These are phyloP conservation scores for Monopis laevigella DNA, from an alignment of 2,888 invertebrate genomes.

Conservation along the genomic window DNA sequence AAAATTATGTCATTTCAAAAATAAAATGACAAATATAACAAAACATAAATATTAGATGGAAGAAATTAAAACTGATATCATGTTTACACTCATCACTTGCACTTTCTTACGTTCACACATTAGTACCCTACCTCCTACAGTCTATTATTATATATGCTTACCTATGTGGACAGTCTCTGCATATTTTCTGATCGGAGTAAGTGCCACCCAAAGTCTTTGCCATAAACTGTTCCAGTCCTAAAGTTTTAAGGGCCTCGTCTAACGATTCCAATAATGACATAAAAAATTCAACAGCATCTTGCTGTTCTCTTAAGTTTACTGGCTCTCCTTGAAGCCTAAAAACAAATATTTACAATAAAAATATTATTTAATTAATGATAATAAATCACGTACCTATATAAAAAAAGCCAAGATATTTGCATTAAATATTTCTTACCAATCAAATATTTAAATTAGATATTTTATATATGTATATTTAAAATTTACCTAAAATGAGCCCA, in stretches of 20 bases:
- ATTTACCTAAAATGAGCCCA: slow-evolving; percentile 97
- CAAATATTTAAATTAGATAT: no score
- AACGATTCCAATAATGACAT: slow-evolving; percentile 96
- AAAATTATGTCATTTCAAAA: no score
- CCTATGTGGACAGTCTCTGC: slow-evolving; percentile 98
- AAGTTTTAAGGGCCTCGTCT: slow-evolving; percentile 93
- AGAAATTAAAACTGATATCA: no score
- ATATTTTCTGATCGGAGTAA: slow-evolving; percentile 98
- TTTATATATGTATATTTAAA: no score
- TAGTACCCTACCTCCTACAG: no score
- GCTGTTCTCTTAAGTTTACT: slow-evolving; percentile 96
- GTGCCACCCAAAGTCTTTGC: slow-evolving; percentile 94
- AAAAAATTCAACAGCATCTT: slow-evolving; percentile 98
- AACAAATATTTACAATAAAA: slow-evolving; percentile 18
- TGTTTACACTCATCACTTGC: no score
- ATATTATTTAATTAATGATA: neutral
- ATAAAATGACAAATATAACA: no score
- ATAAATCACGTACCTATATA: neutral
- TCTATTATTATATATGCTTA: no score
- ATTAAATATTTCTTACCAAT: no score
- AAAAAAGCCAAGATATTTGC: no score
- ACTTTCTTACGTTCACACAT: no score
- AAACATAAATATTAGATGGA: no score
- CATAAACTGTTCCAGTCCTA: slow-evolving; percentile 92
- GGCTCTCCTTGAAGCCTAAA: slow-evolving; percentile 92